Evolutionary conservation across 92 coral and sea anemone genomes (phyloP), one percentile per base, ranked within the genome.

Genomic region (Heliopora coerulea): DNA sequence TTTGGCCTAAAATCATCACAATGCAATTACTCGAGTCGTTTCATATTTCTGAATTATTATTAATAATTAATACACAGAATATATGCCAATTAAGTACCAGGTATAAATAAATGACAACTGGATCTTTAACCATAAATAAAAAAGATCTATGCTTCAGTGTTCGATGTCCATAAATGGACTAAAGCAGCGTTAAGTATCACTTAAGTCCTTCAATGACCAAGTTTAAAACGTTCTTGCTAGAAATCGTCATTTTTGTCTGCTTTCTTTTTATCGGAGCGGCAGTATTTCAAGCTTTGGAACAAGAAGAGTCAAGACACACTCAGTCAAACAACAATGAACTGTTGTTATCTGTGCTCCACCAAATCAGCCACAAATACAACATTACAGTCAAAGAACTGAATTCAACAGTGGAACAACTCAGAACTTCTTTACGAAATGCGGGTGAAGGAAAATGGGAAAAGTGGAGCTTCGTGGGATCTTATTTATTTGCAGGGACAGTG

Each of bases 261-360:
- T 91, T 89, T 35, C 75, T 91, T n/a, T 81, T 91, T 0, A 68
- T 85, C 44, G 97, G 97, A 1, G 97, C 96, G 13, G 87, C 91
- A 0, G 77, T 89, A 57, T 91, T 91, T 44, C 84, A 82, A 59
- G 85, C 85, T 59, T 62, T 91, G 35, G 97, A 91, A 46, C 68
- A 79, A 52, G 60, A 66, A 4, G 3, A 66, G 63, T 25, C 23
- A 49, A n/a, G 34, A 59, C n/a, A 5, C 65, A 2, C 75, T 20
- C 26, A 14, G 30, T 13, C 54, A 67, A 29, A 54, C 52, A 15
- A 56, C 83, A 29, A 52, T 74, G 25, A 78, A 75, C 39, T 41
- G 54, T 4, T 80, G 82, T 39, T 49, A 52, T 30, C 39, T 70
- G 31, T 49, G 26, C 24, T 73, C 61, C 56, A 37, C 79, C 17